Base-by-base conservation (phyloP, 2,888 invertebrate genomes). In the Choreutis nemorana region DNA sequence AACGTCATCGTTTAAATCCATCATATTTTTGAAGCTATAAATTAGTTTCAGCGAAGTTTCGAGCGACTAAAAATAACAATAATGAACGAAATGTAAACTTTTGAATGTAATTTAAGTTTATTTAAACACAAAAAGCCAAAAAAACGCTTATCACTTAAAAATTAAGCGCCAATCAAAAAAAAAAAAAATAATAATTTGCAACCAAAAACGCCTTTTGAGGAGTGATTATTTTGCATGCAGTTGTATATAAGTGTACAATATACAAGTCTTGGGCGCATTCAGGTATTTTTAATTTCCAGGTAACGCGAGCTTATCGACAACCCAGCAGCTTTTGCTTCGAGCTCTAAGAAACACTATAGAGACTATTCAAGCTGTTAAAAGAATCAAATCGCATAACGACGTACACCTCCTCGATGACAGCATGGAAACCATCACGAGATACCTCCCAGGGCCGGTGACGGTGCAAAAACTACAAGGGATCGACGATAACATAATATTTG, bases 401-500 rank as follows among this genome's bases (percentile, higher is more conserved):
- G 44, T 71, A 12, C 38, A 43, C 3, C 45, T 34, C 1, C 33
- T 78, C 3, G 46, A 39, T 30, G 37, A 14, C 2, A 28, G 38
- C 24, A 37, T 68, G 4, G 31, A 39, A 3, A 37, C 34, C 1
- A 31, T 65, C 0, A 20, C 40, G 4, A n/a, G 33, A 0, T 43
- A 44, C 16, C 58, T 85, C 1, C 84, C 85, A 0, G 85, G 85
- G 5, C 81, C 83, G 0, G 47, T 85, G 15, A 90, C 89, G 0
- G 79, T 85, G 10, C 87, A 90, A 51, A 87, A 84, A 51, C 57
- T 89, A n/a, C 50, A 64, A 7, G 66, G 70, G 20, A 37, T 80
- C 2, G 89, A 90, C 11, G 40, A 43, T 0, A 35, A 32, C 8
- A 2, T 50, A 0, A 28, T 72, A 1, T 32, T 43, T 2, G 27